Conservation (phyloP, 2,113 vertebrate genomes). For the Empidonax alnorum region DNA sequence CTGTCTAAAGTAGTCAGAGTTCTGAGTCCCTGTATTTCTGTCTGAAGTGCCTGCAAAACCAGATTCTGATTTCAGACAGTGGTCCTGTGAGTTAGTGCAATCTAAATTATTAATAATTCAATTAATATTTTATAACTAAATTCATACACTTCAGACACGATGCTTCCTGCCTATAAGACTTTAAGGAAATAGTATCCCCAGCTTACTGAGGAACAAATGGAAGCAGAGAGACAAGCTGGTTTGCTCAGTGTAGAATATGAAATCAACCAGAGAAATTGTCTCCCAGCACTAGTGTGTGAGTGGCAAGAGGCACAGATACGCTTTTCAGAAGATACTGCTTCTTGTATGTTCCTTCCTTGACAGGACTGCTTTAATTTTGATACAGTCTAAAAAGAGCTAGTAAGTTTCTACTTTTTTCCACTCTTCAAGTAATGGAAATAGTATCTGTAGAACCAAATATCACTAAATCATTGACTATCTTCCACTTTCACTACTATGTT, state of each 20-base stretch:
- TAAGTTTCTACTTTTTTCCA: background rate
- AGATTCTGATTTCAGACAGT: background rate
- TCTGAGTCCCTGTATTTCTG: background rate
- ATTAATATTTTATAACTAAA: slow-evolving; percentile 3
- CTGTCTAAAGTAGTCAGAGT: background rate
- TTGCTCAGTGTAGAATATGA: background rate
- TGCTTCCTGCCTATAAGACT: background rate
- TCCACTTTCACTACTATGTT: background rate
- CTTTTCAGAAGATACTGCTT: background rate
- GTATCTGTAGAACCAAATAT: background rate
- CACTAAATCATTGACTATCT: background rate
- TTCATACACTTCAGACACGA: background rate
- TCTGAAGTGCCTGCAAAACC: background rate
- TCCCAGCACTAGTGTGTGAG: background rate
- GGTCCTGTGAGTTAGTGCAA: background rate
- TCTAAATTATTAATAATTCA: slow-evolving; percentile 20
- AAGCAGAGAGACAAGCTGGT: background rate
- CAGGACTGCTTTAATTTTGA: background rate
- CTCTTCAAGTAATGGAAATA: background rate
- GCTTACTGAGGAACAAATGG: background rate
- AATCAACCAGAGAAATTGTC: background rate
- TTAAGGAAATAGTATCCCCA: background rate
- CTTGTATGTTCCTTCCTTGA: background rate
- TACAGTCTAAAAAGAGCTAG: background rate
- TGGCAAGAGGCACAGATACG: background rate